Base-by-base conservation (phyloP, 2,113 vertebrate genomes). In the Rhinoptilus africanus region DNA sequence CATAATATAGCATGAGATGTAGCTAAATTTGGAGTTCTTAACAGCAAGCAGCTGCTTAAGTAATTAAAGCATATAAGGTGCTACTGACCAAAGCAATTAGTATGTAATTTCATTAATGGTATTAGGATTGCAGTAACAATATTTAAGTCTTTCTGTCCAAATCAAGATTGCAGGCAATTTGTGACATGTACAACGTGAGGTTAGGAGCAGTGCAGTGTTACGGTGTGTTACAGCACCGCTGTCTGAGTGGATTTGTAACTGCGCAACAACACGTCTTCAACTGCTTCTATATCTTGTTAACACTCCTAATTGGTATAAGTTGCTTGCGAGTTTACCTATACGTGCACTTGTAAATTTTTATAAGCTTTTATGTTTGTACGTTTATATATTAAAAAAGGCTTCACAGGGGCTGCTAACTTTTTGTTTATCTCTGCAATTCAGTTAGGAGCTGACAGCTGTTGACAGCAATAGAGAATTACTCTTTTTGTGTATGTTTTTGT, bases 141-240 rank as follows among this genome's bases (percentile, higher is more conserved):
- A 92, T 96, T 93, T 79, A 90, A 93, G 73, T 92, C 34, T 97
- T 93, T 97, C 66, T 93, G 78, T 92, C 84, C 95, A 91, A 96
- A 88, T 97, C 84, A 83, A 93, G 84, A 83, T 85, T 93, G 73
- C 18, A 3, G 66, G 91, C 91, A 93, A 10, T 85, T 82, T 87
- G 62, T 78, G 79, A 89, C 82, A 53, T 15, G 83, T 84, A 26
- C 37, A 84, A 5, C 12, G 13, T 4, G 88, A 93, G 67, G 56
- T 26, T 84, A 15, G 91, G 47, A 89, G 66, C 64, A 60, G 45
- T 2, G 51, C 0, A 6, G 1, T 27, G 53, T 95, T 96, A 8
- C 0, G 1, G 43, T 81, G 14, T 92, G 90, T 74, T 96, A 83
- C 71, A 93, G 95, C 92, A 93, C 83, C 91, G 45, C 91, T 96